Percentiles rank a stretch among this genome's conserved stretches.
Evolutionary conservation across 2,797 vertebrate genomes (phyloP).

Genomic region (Paramormyrops hopkinsi): DNA sequence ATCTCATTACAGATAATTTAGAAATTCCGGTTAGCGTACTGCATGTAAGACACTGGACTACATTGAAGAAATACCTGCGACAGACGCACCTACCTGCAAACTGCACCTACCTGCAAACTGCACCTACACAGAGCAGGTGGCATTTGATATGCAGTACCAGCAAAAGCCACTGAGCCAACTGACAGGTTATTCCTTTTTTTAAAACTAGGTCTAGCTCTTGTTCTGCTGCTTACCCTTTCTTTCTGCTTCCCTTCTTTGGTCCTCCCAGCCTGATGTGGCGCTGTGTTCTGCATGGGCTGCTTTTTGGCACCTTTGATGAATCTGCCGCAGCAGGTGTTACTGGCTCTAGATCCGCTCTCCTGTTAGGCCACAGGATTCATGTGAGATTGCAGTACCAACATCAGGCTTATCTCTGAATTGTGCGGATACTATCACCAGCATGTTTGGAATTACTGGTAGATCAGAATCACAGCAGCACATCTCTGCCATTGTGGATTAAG

Average conservation of each 20-base stretch:
- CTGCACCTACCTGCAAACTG: too few relatives aligned
- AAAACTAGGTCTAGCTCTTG: neutral
- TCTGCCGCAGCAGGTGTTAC: conserved; percentile 63
- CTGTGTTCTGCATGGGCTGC: conserved; percentile 35
- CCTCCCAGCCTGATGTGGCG: conserved; percentile 45
- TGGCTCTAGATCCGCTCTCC: conserved; percentile 64
- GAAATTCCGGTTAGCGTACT: neutral
- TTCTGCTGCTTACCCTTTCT: conserved; percentile 31
- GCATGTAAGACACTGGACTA: neutral
- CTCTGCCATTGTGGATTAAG: neutral
- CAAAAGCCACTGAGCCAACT: neutral
- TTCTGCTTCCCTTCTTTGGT: conserved; percentile 52
- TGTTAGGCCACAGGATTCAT: conserved; percentile 33
- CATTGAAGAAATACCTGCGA: neutral
- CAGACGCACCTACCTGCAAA: neutral
- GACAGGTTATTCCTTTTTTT: neutral
- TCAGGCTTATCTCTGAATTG: neutral
- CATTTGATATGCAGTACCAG: neutral
- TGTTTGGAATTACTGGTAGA: neutral
- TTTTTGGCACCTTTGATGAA: neutral
- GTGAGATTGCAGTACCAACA: neutral
- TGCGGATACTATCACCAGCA: neutral
- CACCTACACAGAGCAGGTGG: neutral
- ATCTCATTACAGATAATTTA: neutral
- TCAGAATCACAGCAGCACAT: neutral